A percentile compares a stretch with the other conserved stretches of the same genome.
Conservation (phyloP, 2,888 invertebrate species). For the Lithophane semibrunnea region DNA sequence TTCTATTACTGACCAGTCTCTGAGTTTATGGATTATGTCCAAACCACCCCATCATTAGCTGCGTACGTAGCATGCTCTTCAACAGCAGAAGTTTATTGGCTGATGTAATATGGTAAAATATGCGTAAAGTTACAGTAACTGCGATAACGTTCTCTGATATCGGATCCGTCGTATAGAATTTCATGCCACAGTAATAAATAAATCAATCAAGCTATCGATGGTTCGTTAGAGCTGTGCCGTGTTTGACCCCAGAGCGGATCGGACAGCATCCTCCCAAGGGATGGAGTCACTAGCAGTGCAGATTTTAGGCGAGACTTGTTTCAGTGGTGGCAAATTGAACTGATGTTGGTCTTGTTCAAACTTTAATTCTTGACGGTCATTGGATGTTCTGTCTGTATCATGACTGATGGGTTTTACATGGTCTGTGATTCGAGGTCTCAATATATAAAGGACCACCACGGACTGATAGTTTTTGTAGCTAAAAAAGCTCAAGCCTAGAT, state of each 20-base stretch:
- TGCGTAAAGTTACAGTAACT: slow-evolving; percentile 6
- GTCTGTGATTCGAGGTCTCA: too few species aligned
- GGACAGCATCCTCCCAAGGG: slow-evolving; percentile 54
- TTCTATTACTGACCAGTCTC: neutral
- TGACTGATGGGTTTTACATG: too few species aligned
- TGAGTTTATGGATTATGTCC: neutral
- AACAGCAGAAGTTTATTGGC: neutral
- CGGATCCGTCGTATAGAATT: slow-evolving; percentile 33
- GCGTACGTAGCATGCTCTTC: neutral
- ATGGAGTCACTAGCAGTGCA: slow-evolving; percentile 33
- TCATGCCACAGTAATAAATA: slow-evolving; percentile 51
- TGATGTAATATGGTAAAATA: slow-evolving; percentile 7
- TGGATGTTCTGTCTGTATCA: too few species aligned
- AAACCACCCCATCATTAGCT: neutral
- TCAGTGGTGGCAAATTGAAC: slow-evolving; percentile 2
- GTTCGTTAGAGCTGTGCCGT: slow-evolving; percentile 52
- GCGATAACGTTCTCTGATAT: slow-evolving; percentile 19
- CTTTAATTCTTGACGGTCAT: too few species aligned
- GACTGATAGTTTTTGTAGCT: too few species aligned
- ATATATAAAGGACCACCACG: too few species aligned
- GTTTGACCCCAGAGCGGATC: slow-evolving; percentile 40
- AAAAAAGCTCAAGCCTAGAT: too few species aligned
- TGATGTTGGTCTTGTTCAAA: slow-evolving; percentile 3
- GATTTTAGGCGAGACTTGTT: slow-evolving; percentile 39
- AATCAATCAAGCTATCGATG: slow-evolving; percentile 53